A percentile compares a stretch with the other conserved stretches of the same genome.
These are phyloP conservation scores for Doris montereyensis DNA, from an alignment of 2,888 invertebrate genomes.

Conservation along the genomic window DNA sequence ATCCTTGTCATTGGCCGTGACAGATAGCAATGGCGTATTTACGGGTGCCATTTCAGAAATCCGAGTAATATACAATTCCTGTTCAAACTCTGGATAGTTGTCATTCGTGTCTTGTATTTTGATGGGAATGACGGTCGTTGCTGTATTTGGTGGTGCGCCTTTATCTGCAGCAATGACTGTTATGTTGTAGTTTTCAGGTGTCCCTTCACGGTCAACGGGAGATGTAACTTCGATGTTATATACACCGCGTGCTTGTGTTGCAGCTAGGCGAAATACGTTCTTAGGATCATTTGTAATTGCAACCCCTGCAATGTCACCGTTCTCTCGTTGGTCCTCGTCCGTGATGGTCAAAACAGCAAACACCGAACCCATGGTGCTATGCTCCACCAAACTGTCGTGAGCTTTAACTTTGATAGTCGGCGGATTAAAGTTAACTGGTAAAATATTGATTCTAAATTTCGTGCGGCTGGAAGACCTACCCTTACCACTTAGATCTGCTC, in stretches of 20 bases:
- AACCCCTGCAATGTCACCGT: slow-evolving; percentile 81
- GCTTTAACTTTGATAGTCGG: slow-evolving; percentile 88
- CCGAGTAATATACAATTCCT: slow-evolving; percentile 87
- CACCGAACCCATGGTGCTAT: slow-evolving; percentile 81
- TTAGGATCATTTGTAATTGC: slow-evolving; percentile 89
- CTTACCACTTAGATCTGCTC: slow-evolving; percentile 73
- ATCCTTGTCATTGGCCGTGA: slow-evolving; percentile 83
- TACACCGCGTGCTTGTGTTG: slow-evolving; percentile 65
- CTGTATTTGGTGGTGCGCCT: slow-evolving; percentile 75
- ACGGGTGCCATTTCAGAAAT: slow-evolving; percentile 91
- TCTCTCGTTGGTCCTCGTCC: slow-evolving; percentile 87
- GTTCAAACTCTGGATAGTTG: slow-evolving; percentile 82
- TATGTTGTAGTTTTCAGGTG: slow-evolving; percentile 88
- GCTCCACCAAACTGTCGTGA: slow-evolving; percentile 83
- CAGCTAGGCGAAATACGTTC: slow-evolving; percentile 88
- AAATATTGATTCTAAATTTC: slow-evolving; percentile 79
- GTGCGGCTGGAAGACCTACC: slow-evolving; percentile 75
- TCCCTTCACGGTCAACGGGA: slow-evolving; percentile 83
- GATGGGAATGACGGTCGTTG: slow-evolving; percentile 80
- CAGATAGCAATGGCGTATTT: slow-evolving; percentile 83
- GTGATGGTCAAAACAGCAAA: slow-evolving; percentile 90
- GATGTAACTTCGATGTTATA: slow-evolving; percentile 84
- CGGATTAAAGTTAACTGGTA: slow-evolving; percentile 86
- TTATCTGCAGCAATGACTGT: slow-evolving; percentile 88
- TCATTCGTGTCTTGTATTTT: slow-evolving; percentile 86